Evolutionary conservation across 2,888 invertebrate genomes (phyloP).

Genomic region (Taphrorychus bicolor): DNA sequence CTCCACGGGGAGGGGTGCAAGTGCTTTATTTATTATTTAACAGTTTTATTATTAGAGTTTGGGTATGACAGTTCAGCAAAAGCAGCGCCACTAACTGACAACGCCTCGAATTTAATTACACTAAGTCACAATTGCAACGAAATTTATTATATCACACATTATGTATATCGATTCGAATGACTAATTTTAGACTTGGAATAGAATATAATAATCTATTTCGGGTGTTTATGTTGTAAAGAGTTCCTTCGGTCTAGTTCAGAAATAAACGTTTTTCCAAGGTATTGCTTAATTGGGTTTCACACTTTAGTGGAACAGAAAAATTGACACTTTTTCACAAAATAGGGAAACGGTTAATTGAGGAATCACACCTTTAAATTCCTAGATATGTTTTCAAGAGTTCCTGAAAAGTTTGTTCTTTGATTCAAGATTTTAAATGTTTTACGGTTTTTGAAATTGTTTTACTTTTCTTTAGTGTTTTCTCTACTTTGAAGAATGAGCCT

Average conservation of each 20-base stretch:
- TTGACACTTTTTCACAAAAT: too few relatives aligned
- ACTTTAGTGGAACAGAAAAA: too few relatives aligned
- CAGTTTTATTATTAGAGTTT: too few relatives aligned
- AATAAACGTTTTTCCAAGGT: neutral
- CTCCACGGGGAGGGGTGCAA: too few relatives aligned
- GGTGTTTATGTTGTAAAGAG: neutral
- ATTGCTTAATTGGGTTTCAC: neutral
- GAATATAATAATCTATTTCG: neutral
- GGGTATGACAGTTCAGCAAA: slow-evolving; percentile 12
- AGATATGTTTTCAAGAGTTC: too few relatives aligned
- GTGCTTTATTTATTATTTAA: neutral
- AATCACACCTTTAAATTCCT: too few relatives aligned
- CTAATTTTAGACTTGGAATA: neutral
- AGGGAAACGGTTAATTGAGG: too few relatives aligned
- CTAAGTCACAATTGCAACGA: neutral
- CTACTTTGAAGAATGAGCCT: too few relatives aligned
- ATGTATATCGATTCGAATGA: neutral
- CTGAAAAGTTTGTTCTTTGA: too few relatives aligned
- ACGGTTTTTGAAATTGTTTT: too few relatives aligned
- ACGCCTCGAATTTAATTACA: slow-evolving; percentile 32
- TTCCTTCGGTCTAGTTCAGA: neutral
- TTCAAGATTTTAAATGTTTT: too few relatives aligned
- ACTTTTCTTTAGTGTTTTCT: too few relatives aligned
- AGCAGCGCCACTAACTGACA: slow-evolving; percentile 27
- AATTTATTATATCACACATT: neutral